Evolutionary conservation across 1,140 invertebrate genomes (phyloP), one percentile per base, ranked within the genome.

Genomic region (Araneus ventricosus): DNA sequence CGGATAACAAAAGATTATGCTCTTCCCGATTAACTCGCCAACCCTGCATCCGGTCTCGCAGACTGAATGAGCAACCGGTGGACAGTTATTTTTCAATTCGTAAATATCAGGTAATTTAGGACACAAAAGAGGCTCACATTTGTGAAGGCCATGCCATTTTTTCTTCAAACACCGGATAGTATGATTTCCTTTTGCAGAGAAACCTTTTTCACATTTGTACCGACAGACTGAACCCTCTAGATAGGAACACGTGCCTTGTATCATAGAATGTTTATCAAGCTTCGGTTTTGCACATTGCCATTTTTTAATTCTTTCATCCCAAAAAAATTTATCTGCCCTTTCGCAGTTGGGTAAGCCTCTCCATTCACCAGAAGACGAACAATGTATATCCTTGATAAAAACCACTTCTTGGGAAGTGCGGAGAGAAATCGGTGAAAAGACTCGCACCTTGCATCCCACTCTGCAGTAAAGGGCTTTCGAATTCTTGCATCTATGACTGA

Each of bases 401-500:
- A 90, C 37, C 22, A 90, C 14, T 24, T 82, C 37, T 27, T 2
- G 39, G n/a, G n/a, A 45, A 7, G 2, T 52, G 39, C 22, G 24
- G 1, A 45, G n/a, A 0, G 27, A n/a, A 4, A 6, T 24, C 14
- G 30, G n/a, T 8, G n/a, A 6, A n/a, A 70, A 79, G 8, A 41
- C 41, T 3, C 61, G 52, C 2, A 90, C 22, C 4, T 14, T n/a
- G 37, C 89, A 90, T 14, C 89, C 89, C n/a, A 90, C 89, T 61
- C 41, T 90, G 79, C 89, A 90, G 27, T 24, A 57, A 1, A 17
- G 22, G 8, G 1, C 27, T 24, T 22, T 52, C 2, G 89, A 90
- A n/a, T 0, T 27, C 22, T 90, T 90, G 52, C 89, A 90, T 1
- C 4, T 27, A 10, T 0, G 14, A 1, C 63, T 39, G 2, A 90